Base-by-base conservation (phyloP, 1,140 invertebrate genomes). In the Hestina assimilis region DNA sequence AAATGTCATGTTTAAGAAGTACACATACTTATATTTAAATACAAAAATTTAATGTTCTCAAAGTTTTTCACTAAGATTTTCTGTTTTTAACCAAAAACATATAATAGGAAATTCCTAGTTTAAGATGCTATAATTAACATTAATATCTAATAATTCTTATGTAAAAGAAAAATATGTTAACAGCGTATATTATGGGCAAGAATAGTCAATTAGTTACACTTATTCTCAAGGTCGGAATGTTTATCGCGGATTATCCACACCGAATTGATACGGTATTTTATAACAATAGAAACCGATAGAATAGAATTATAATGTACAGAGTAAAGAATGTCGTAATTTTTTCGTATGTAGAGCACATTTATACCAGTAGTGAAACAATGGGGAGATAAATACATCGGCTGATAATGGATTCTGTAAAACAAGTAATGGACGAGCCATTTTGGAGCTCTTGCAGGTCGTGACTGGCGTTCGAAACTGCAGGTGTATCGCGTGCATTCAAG, bases 321-420 rank as follows among this genome's bases (percentile, higher is more conserved):
- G 15, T 35, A 33, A 26, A 45, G 3, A 35, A 45, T 29, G 23
- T 15, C 11, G 9, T 42, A 35, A 2, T 23, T 35, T 17, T 14
- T 43, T 23, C 21, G 38, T 35, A 33, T 42, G 24, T 33, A 42
- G 24, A 42, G 24, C 8, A 9, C 24, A 3, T 28, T n/a, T n/a
- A n/a, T n/a, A n/a, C n/a, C n/a, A 59, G 42, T 59, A 41, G 33
- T 19, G 20, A 57, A 83, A 79, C 78, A 81, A 83, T 81, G 52
- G 69, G n/a, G 4, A 67, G 77, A 79, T 83, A 78, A 77, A 66
- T n/a, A 60, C 45, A 97, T 89, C 5, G 94, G 54, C 75, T 77
- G 42, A 61, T 59, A 61, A 40, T 59, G 31, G 56, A 56, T 71
- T 62, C 56, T 68, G 56, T 57, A 54, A 56, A 66, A 62, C 60